Percentiles rank a stretch among this genome's conserved stretches.
Conservation (phyloP, 2,797 vertebrate genomes). For the Gallinago nigripennis region DNA sequence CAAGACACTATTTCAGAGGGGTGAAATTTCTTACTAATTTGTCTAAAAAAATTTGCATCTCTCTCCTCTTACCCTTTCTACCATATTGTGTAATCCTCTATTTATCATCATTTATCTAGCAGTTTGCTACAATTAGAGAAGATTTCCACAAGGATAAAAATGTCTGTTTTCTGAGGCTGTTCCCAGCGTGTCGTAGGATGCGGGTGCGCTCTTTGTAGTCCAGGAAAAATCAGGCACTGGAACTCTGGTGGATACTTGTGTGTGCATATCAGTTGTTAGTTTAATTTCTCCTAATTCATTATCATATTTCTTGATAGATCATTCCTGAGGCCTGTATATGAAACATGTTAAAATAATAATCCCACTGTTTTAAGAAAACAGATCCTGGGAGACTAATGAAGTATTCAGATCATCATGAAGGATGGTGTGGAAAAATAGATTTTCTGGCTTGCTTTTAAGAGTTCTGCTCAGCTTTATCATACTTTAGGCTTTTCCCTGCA, state of each 20-base stretch:
- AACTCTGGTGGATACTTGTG: not conserved
- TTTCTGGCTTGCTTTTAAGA: not conserved
- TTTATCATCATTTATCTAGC: not conserved
- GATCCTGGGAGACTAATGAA: not conserved
- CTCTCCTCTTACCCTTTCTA: not conserved
- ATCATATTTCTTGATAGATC: not conserved
- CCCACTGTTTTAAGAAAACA: not conserved
- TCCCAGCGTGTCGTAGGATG: not conserved
- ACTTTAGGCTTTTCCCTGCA: not conserved
- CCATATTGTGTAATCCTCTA: not conserved
- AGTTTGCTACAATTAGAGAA: not conserved
- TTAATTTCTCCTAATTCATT: not conserved
- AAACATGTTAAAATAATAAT: not conserved
- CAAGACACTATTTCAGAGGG: not conserved
- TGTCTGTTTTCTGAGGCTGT: not conserved
- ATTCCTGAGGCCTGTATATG: not conserved
- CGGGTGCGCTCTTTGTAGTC: not conserved
- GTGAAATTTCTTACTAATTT: not conserved
- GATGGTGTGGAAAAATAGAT: not conserved
- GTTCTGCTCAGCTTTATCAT: not conserved
- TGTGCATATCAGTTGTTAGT: not conserved
- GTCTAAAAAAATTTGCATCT: not conserved
- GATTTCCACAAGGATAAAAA: not conserved
- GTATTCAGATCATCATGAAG: not conserved
- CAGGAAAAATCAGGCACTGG: not conserved